Evolutionary conservation across 2,113 vertebrate genomes (phyloP).

Genomic region (Ceyx margarethae): DNA sequence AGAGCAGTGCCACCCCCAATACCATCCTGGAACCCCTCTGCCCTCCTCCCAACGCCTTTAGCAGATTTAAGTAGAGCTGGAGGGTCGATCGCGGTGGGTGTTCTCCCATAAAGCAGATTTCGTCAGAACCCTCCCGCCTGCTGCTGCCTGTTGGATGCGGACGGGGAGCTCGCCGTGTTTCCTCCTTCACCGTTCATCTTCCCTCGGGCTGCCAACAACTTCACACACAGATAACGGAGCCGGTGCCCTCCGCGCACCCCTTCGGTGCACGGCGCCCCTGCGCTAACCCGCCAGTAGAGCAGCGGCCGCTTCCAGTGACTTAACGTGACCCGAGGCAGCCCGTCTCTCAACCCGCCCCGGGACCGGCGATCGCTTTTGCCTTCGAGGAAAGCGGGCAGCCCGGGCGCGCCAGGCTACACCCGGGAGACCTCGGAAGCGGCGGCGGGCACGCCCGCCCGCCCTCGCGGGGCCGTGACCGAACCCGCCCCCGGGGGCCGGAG

Average conservation of each 20-base stretch:
- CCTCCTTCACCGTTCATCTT: background rate
- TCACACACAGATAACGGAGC: background rate
- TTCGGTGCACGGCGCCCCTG: background rate
- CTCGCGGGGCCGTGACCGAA: background rate
- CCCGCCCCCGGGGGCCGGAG: background rate
- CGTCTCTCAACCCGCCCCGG: slow-evolving; percentile 36
- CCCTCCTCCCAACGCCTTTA: background rate
- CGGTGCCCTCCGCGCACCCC: background rate
- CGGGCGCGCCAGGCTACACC: background rate
- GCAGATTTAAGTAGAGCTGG: background rate
- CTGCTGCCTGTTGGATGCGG: background rate
- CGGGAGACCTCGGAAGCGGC: background rate
- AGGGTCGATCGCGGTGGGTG: background rate
- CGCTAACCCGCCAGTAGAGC: background rate
- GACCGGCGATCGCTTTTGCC: background rate
- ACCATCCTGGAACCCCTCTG: background rate
- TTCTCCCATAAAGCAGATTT: background rate
- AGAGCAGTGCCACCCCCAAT: background rate
- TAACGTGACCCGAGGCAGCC: slow-evolving; percentile 41
- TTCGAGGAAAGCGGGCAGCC: background rate
- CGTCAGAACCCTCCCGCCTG: background rate
- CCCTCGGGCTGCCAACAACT: background rate
- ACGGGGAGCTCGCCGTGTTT: background rate
- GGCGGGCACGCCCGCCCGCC: background rate
- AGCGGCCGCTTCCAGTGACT: slow-evolving; percentile 38